phyloP scores from a whole-genome alignment of 2,113 vertebrate species.

The Engraulis encrasicolus region DNA sequence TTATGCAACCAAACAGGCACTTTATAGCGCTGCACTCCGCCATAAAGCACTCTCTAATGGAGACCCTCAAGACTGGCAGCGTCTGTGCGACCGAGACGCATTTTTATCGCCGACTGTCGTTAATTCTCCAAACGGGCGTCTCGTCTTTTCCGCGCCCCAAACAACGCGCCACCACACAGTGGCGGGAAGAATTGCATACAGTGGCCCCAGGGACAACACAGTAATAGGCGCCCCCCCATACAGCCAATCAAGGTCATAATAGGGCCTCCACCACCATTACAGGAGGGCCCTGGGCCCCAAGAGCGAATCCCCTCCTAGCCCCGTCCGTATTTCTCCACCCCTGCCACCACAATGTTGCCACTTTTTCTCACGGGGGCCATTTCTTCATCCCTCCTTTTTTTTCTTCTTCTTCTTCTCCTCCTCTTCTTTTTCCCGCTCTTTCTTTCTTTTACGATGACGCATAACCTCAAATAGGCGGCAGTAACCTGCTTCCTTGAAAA shows the following conservation, averaged over 20 bases:
- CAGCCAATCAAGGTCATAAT: too few relatives aligned
- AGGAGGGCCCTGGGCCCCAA: too few relatives aligned
- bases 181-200: too few relatives aligned
- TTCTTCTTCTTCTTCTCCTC: too few relatives aligned
- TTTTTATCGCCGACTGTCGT: not conserved
- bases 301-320: too few relatives aligned
- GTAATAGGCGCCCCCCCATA: too few relatives aligned
- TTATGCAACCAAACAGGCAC: not conserved
- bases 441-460: not conserved
- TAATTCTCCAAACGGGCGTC: constrained; percentile 7
- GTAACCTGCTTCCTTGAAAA: not conserved
- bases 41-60: not conserved
- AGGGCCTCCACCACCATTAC: too few relatives aligned
- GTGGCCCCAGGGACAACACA: too few relatives aligned
- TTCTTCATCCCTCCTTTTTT: not conserved
- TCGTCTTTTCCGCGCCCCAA: too few relatives aligned
- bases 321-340: too few relatives aligned
- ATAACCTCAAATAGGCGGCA: not conserved
- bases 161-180: not conserved
- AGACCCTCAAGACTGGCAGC: not conserved
- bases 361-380: not conserved
- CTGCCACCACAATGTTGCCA: not conserved
- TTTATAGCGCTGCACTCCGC: not conserved
- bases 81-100: not conserved
- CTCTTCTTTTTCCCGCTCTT: not conserved